Evolutionary conservation across 2,797 vertebrate genomes (phyloP), one percentile per base, ranked within the genome.

Genomic region (Schizopygopsis pylzovi): DNA sequence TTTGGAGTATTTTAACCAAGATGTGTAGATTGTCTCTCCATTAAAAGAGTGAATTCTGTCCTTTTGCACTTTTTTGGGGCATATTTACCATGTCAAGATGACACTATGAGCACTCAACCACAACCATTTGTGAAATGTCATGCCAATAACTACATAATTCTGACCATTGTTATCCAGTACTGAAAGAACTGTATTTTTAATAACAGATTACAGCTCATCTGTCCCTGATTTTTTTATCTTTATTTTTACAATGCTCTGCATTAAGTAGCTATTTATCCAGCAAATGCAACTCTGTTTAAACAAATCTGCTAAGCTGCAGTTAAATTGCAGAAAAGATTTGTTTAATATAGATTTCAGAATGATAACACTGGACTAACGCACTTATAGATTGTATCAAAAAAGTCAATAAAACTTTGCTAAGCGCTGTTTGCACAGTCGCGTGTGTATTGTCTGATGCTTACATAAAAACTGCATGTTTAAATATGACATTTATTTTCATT

Each of bases 1-100:
- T 96, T 96, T 97, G 95, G 94, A 94, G 92, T 95, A 95, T 96
- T 97, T 96, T 96, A 95, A 83, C 81, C 94, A 95, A 95, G 95
- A 94, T 85, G 88, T 90, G 56, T 86, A 11, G 8, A 37, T 73
- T 77, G 79, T 56, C 49, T 41, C 92, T 95, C 90, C 90, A 91
- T 93, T 90, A 91, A 93, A 85, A 87, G 90, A 92, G 90, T 91
- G 90, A 88, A 87, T 93, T 93, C 87, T 94, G 93, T 68, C 33
- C 33, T 88, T 89, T 92, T 91, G 91, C 84, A 87, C 90, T 90
- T 88, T 68, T 68, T 75, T 49, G 6, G 12, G 65, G 72, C 56
- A 75, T 89, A 87, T 87, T 85, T 89, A 84, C 73, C 68, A 76
- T 82, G 59, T 83, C 22, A 84, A 22, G 82, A 70, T 68, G 65